Percentiles rank a stretch among this genome's conserved stretches.
These are phyloP conservation scores for Euleptes europaea DNA, from an alignment of 2,113 vertebrate species.

Conservation along the genomic window DNA sequence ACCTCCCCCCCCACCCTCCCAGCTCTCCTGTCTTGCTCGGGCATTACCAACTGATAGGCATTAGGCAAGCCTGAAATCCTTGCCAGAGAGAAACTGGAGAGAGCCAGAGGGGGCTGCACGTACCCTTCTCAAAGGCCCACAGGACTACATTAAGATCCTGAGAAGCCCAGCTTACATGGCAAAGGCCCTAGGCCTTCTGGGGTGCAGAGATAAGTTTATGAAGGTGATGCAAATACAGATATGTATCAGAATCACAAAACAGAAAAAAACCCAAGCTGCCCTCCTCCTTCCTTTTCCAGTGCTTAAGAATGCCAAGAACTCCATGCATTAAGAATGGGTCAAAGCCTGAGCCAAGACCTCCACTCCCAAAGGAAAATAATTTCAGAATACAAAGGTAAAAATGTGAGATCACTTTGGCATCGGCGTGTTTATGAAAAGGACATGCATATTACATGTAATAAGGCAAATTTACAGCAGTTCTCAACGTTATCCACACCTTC, in stretches of 20 bases:
- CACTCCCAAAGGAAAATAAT: too few species aligned
- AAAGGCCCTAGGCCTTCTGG: neutral
- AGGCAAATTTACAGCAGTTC: neutral
- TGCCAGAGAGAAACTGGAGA: neutral
- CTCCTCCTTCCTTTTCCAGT: neutral
- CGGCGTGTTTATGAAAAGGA: neutral
- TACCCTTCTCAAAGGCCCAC: neutral
- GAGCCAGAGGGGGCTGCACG: neutral
- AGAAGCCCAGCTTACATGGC: neutral
- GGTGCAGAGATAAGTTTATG: too few species aligned
- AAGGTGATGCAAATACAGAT: neutral
- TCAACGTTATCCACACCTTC: neutral
- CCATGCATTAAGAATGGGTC: too few species aligned
- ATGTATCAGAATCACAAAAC: neutral
- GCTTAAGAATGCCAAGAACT: neutral
- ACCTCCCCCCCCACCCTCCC: too few species aligned
- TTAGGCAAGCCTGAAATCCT: neutral
- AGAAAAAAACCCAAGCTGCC: too few species aligned
- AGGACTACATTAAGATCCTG: neutral
- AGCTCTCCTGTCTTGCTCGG: neutral
- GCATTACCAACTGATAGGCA: neutral
- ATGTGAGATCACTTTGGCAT: too few species aligned
- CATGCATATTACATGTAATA: neutral
- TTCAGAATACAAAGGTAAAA: neutral
- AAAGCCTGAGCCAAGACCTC: neutral